Percentiles rank a stretch among this genome's conserved stretches.
Conservation (phyloP, 2,113 vertebrate species). For the Zosterops hypoxanthus region DNA sequence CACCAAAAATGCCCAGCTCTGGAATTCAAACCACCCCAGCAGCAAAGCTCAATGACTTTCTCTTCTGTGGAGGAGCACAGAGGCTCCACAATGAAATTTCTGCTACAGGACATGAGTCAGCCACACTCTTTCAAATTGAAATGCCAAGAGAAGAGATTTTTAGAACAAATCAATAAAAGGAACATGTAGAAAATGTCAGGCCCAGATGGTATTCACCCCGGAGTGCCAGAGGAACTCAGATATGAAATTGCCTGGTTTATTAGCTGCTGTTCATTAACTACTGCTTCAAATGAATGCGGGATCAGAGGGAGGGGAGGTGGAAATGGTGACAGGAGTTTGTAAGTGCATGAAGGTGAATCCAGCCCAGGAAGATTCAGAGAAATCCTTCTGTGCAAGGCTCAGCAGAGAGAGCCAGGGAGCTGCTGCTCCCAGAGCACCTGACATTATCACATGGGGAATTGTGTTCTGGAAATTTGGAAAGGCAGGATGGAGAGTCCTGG, state of each 20-base stretch:
- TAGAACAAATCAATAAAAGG: slow-evolving; percentile 65
- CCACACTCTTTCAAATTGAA: slow-evolving; percentile 57
- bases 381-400: neutral
- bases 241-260: slow-evolving; percentile 65
- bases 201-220: slow-evolving; percentile 60
- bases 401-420: neutral
- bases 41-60: neutral
- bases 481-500: neutral
- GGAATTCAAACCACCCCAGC: neutral
- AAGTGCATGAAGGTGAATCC: neutral
- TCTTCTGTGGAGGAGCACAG: neutral
- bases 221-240: slow-evolving; percentile 54
- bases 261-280: slow-evolving; percentile 61
- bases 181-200: slow-evolving; percentile 62
- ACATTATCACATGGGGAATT: neutral
- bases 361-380: neutral
- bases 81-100: slow-evolving; percentile 5
- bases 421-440: neutral
- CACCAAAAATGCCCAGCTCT: neutral
- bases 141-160: slow-evolving; percentile 52
- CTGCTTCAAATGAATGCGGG: neutral
- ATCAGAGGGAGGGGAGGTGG: neutral
- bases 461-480: neutral
- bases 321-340: neutral
- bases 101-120: slow-evolving; percentile 53